A percentile compares a stretch with the other conserved stretches of the same genome.
Evolutionary conservation across 2,888 invertebrate genomes (phyloP).

Genomic region (Noctua pronuba): DNA sequence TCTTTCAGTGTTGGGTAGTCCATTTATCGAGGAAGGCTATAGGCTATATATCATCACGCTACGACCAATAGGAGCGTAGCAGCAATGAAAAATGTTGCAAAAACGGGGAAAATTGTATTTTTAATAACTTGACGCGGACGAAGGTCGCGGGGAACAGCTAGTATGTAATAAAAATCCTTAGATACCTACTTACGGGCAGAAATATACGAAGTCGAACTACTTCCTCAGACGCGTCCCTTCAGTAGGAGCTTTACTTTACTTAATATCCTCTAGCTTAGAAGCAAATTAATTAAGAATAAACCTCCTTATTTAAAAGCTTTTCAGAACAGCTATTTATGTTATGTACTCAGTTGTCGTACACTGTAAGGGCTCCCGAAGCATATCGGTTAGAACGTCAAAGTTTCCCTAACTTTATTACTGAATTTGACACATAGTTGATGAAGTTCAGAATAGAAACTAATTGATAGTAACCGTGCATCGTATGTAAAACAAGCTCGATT

Average conservation of each 20-base stretch:
- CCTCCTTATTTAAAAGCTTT: not conserved
- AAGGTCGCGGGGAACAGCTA: no score
- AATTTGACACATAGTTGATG: slow-evolving; percentile 18
- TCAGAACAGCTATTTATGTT: not conserved
- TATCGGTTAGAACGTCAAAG: slow-evolving; percentile 12
- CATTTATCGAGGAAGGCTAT: no score
- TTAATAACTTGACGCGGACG: no score
- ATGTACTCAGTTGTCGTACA: not conserved
- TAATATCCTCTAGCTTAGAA: not conserved
- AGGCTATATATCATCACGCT: no score
- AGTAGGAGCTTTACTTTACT: not conserved
- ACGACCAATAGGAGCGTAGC: no score
- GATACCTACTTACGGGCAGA: not conserved
- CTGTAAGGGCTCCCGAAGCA: not conserved
- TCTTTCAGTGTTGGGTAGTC: no score
- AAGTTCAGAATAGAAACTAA: slow-evolving; percentile 21
- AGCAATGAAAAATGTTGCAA: no score
- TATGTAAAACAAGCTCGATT: not conserved
- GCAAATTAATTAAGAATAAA: not conserved
- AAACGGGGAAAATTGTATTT: no score
- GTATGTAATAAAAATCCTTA: no score
- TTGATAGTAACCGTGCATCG: slow-evolving; percentile 24
- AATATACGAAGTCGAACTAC: not conserved
- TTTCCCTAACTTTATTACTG: slow-evolving; percentile 19
- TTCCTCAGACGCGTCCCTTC: not conserved